A percentile compares a stretch with the other conserved stretches of the same genome.
phyloP scores from a whole-genome alignment of 2,888 invertebrate species.

The Polydrusus tereticollis region DNA sequence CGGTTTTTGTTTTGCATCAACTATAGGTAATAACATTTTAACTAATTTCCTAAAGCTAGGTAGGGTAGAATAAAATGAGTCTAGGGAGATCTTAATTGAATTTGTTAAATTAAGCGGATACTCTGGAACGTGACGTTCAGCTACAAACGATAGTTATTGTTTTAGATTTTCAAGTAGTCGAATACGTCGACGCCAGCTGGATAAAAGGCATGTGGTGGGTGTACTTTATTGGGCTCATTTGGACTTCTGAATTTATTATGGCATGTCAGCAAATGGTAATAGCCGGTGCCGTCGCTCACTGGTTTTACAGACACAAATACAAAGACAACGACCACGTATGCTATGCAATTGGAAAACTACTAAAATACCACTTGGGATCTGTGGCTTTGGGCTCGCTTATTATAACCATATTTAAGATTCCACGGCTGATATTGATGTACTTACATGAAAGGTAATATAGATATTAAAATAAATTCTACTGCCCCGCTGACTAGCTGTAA shows the following conservation, averaged over 20 bases:
- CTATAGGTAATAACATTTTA: no score
- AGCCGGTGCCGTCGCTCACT: constrained; percentile 75
- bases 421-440: constrained; percentile 69
- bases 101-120: no score
- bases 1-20: no score
- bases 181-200: constrained; percentile 83
- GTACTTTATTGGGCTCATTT: constrained; percentile 87
- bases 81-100: no score
- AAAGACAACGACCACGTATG: constrained; percentile 76
- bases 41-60: no score
- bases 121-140: no score
- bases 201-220: constrained; percentile 96
- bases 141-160: not conserved
- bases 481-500: no score
- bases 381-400: constrained; percentile 83
- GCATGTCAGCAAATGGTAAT: constrained; percentile 79
- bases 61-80: no score
- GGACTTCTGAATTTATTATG: constrained; percentile 76
- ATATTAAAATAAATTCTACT: not conserved
- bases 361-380: constrained; percentile 81
- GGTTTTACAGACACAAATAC: constrained; percentile 86
- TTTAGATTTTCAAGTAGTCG: constrained; percentile 75
- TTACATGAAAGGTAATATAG: constrained; percentile 60
- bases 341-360: constrained; percentile 78
- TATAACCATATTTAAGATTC: constrained; percentile 78